These are phyloP conservation scores for Allolobophora icterica DNA, from an alignment of 2,888 invertebrate species.

Conservation along the genomic window DNA sequence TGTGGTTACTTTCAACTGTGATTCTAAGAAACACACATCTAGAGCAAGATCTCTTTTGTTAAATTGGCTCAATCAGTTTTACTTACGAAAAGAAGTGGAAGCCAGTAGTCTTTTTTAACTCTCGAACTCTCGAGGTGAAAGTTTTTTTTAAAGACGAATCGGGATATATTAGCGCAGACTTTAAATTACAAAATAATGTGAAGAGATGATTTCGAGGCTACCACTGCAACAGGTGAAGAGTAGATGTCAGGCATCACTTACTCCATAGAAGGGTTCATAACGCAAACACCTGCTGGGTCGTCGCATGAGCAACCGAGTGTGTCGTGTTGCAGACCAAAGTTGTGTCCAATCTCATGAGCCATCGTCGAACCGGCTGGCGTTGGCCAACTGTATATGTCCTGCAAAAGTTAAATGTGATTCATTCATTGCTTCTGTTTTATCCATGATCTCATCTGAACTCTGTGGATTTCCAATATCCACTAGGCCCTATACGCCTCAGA, in stretches of 20 bases:
- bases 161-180: too few relatives aligned
- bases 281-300: constrained; percentile 71
- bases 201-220: not conserved
- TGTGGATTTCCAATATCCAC: not conserved
- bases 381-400: constrained; percentile 82
- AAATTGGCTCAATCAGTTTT: too few relatives aligned
- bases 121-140: too few relatives aligned
- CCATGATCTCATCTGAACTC: not conserved
- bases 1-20: too few relatives aligned
- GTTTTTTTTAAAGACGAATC: too few relatives aligned
- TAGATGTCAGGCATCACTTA: constrained; percentile 67
- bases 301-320: constrained; percentile 79
- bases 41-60: too few relatives aligned
- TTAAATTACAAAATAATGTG: too few relatives aligned
- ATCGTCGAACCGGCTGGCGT: constrained; percentile 93
- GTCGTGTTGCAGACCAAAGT: constrained; percentile 98
- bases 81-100: too few relatives aligned
- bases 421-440: not conserved
- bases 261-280: constrained; percentile 95
- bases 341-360: constrained; percentile 98
- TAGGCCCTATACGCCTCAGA: too few relatives aligned
- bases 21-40: too few relatives aligned
- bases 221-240: not conserved
- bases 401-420: not conserved
- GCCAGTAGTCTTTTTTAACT: too few relatives aligned